Percentiles rank a stretch among this genome's conserved stretches.
Evolutionary conservation across 2,888 invertebrate species (phyloP).

Genomic region (Agrilus biguttatus): DNA sequence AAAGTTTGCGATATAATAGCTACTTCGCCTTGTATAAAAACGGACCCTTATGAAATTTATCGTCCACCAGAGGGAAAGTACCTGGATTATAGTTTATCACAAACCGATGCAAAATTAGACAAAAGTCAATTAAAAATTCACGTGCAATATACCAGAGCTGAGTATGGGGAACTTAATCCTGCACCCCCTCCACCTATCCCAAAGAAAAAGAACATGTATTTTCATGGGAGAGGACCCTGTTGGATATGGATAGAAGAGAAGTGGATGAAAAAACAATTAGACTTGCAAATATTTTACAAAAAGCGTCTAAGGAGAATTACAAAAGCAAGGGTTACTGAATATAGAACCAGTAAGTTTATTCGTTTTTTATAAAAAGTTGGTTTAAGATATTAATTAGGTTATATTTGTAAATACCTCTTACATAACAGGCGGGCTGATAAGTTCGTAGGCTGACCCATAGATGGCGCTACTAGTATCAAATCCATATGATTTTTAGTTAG

Average conservation of each 20-base stretch:
- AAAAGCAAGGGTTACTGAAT: not conserved
- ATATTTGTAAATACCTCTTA: too few relatives aligned
- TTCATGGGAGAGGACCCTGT: slow-evolving; percentile 17
- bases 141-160: slow-evolving; percentile 14
- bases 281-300: slow-evolving; percentile 7
- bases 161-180: slow-evolving; percentile 12
- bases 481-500: too few relatives aligned
- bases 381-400: not conserved
- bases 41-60: slow-evolving; percentile 11
- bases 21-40: slow-evolving; percentile 10
- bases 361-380: not conserved
- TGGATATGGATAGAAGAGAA: slow-evolving; percentile 21
- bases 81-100: slow-evolving; percentile 19
- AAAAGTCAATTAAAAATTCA: slow-evolving; percentile 12
- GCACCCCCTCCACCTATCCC: slow-evolving; percentile 7
- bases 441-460: too few relatives aligned
- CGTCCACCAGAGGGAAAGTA: slow-evolving; percentile 13
- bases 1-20: slow-evolving; percentile 14
- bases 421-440: too few relatives aligned
- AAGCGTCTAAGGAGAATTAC: not conserved
- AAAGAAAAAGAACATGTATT: slow-evolving; percentile 7
- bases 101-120: slow-evolving; percentile 17
- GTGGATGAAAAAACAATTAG: slow-evolving; percentile 11
- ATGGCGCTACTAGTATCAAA: too few relatives aligned
- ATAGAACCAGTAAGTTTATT: not conserved